phyloP scores from a whole-genome alignment of 2,797 vertebrate genomes.

The Lindbergichthys nudifrons region DNA sequence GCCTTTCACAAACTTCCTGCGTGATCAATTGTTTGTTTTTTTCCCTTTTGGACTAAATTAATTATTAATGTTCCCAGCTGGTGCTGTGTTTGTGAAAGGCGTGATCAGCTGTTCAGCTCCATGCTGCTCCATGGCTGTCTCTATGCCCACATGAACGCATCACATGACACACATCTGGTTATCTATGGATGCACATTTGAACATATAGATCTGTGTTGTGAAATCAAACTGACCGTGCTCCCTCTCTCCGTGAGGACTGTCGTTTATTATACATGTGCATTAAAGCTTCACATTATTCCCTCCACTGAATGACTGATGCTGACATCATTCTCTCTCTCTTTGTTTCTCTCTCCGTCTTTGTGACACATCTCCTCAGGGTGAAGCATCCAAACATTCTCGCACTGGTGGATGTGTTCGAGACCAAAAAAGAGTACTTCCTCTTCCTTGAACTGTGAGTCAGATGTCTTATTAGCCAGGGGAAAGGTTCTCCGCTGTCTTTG shows the following conservation, averaged over 20 bases:
- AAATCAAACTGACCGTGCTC: slow-evolving; percentile 10
- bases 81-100: slow-evolving; percentile 13
- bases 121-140: neutral
- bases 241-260: slow-evolving; percentile 5
- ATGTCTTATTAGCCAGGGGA: slow-evolving; percentile 34
- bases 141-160: slow-evolving; percentile 2
- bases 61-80: slow-evolving; percentile 8
- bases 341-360: slow-evolving; percentile 34
- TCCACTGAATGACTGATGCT: slow-evolving; percentile 28
- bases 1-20: neutral
- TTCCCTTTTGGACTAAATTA: neutral
- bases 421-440: slow-evolving; percentile 98
- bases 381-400: slow-evolving; percentile 98
- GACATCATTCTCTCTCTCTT: slow-evolving; percentile 25
- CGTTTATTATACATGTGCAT: slow-evolving; percentile 36
- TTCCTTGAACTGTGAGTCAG: slow-evolving; percentile 97
- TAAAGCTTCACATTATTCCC: slow-evolving; percentile 20
- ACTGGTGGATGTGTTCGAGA: slow-evolving; percentile 97
- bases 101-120: slow-evolving; percentile 12
- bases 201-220: slow-evolving; percentile 1
- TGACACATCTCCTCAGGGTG: slow-evolving; percentile 86
- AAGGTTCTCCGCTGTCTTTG: slow-evolving; percentile 35
- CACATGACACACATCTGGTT: slow-evolving; percentile 7
- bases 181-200: slow-evolving; percentile 13
- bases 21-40: neutral